Evolutionary conservation across 2,113 vertebrate species (phyloP).

Genomic region (Andinoacara biseriatus): DNA sequence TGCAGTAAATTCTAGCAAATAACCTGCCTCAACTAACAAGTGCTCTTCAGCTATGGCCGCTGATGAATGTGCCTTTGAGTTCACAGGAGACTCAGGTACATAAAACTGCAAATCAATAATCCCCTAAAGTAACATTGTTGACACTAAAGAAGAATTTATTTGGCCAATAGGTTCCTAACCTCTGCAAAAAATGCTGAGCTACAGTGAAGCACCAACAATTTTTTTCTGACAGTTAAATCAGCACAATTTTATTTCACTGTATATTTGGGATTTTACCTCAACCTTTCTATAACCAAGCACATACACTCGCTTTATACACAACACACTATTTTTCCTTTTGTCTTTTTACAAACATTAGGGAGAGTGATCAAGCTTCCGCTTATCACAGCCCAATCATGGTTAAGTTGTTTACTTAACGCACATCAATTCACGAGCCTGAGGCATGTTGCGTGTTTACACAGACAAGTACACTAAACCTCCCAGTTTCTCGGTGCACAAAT

Average conservation of each 20-base stretch:
- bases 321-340: neutral
- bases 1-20: slow-evolving; percentile 27
- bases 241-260: neutral
- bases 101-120: slow-evolving; percentile 45
- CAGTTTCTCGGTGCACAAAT: slow-evolving; percentile 7
- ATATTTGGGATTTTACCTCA: slow-evolving; percentile 1
- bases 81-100: slow-evolving; percentile 21
- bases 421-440: neutral
- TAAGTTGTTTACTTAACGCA: slow-evolving; percentile 5
- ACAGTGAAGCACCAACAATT: neutral
- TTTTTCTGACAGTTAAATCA: slow-evolving; percentile 19
- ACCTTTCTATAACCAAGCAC: slow-evolving; percentile 11
- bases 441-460: slow-evolving; percentile 35
- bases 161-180: slow-evolving; percentile 6
- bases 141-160: slow-evolving; percentile 20
- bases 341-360: neutral
- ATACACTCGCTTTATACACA: neutral
- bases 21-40: slow-evolving; percentile 5
- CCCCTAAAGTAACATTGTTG: slow-evolving; percentile 22
- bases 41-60: slow-evolving; percentile 4
- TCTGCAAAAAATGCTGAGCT: slow-evolving; percentile 25
- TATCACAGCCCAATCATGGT: slow-evolving; percentile 1
- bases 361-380: neutral
- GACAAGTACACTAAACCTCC: slow-evolving; percentile 23
- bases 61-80: slow-evolving; percentile 41